These are phyloP conservation scores for Potamarius usumacintae DNA, from an alignment of 2,113 vertebrate species.

Conservation along the genomic window DNA sequence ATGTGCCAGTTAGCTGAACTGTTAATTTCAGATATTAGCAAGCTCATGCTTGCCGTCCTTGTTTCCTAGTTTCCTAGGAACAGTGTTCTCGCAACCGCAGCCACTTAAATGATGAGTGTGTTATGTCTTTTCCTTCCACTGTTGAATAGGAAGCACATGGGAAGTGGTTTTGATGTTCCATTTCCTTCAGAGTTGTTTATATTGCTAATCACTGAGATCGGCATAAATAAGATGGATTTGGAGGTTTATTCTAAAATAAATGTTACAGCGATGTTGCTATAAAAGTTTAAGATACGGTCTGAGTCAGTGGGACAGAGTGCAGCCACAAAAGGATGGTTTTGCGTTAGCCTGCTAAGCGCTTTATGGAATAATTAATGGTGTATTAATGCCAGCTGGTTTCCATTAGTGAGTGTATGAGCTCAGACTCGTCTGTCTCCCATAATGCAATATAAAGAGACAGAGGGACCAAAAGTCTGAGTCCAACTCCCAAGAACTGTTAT, in stretches of 20 bases:
- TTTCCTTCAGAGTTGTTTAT: conserved; percentile 25
- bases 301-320: conserved; percentile 11
- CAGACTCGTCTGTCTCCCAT: conserved; percentile 33
- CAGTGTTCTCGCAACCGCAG: background rate
- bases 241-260: conserved; percentile 31
- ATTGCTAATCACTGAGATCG: conserved; percentile 6
- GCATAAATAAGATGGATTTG: conserved; percentile 6
- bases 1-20: background rate
- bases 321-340: conserved; percentile 1
- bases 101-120: background rate
- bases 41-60: background rate
- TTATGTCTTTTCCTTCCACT: background rate
- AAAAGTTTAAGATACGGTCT: conserved; percentile 24
- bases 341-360: conserved; percentile 15
- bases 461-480: conserved; percentile 18
- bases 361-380: conserved; percentile 52
- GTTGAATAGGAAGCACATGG: conserved; percentile 20
- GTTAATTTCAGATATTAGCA: background rate
- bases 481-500: conserved; percentile 20
- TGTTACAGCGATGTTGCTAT: background rate
- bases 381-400: conserved; percentile 54
- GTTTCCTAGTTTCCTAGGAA: background rate
- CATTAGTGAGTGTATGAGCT: conserved; percentile 49
- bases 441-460: conserved; percentile 23
- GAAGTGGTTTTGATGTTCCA: conserved; percentile 13